phyloP scores from a whole-genome alignment of 2,888 invertebrate genomes.

The Gymnocheta viridis region DNA sequence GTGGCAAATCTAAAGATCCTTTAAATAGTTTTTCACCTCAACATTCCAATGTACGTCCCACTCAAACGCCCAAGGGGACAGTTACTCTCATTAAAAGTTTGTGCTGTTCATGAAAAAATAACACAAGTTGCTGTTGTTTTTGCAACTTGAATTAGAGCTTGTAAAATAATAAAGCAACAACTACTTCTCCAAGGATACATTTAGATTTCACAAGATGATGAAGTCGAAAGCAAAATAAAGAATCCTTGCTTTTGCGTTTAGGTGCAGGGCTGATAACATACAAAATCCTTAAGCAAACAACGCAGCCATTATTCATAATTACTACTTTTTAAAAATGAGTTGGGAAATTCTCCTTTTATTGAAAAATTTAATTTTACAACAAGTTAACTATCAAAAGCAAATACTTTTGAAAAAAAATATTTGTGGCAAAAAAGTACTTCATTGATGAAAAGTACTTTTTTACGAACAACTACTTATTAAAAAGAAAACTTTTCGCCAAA shows the following conservation, averaged over 20 bases:
- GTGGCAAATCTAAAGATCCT: background rate
- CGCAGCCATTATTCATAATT: no score
- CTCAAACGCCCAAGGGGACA: constrained; percentile 40
- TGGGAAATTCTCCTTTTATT: no score
- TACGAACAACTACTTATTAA: no score
- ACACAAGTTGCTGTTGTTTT: constrained; percentile 9
- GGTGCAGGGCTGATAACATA: background rate
- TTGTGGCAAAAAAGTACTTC: no score
- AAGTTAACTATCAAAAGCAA: no score
- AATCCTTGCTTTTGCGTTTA: background rate
- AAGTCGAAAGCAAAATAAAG: background rate
- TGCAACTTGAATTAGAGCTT: constrained; percentile 11
- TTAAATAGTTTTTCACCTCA: background rate
- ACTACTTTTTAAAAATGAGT: no score
- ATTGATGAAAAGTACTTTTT: no score
- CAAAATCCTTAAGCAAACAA: background rate
- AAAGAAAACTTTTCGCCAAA: no score
- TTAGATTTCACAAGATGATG: constrained; percentile 6
- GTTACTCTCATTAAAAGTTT: constrained; percentile 62
- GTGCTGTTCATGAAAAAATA: constrained; percentile 40
- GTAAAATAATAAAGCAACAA: constrained; percentile 24
- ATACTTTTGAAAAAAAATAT: no score
- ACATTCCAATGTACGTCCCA: background rate
- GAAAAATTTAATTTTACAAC: no score
- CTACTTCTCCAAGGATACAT: background rate